These are phyloP conservation scores for Capreolus pygargus DNA, from an alignment of 2,113 vertebrate species.

Conservation along the genomic window DNA sequence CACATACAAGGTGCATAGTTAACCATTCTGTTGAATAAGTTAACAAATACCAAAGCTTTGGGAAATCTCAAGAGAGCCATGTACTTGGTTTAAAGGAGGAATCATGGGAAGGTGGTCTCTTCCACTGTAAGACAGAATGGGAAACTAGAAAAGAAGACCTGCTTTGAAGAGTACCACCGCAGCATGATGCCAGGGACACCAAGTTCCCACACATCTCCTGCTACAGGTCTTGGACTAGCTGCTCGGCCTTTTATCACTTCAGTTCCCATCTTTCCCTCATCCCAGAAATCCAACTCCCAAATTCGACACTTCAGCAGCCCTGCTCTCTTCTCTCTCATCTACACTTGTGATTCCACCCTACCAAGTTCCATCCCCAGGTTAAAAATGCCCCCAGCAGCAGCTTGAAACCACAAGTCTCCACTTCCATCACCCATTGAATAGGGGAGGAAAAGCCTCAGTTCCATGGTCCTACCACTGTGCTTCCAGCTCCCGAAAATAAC, in stretches of 20 bases:
- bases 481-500: background rate
- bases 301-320: background rate
- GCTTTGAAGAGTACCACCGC: rapidly evolving
- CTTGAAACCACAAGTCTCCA: background rate
- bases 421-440: background rate
- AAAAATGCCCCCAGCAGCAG: background rate
- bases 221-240: background rate
- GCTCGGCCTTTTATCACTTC: background rate
- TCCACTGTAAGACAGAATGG: background rate
- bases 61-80: background rate
- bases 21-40: background rate
- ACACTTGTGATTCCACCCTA: background rate
- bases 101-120: background rate
- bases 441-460: background rate
- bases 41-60: background rate
- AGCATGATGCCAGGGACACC: background rate
- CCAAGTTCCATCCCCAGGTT: background rate
- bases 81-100: background rate
- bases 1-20: background rate
- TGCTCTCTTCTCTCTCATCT: background rate
- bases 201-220: background rate
- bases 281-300: background rate
- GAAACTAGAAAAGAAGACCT: background rate
- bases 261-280: background rate
- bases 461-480: background rate